Evolutionary conservation across 2,888 invertebrate species (phyloP), one percentile per base, ranked within the genome.

Genomic region (Machimus rusticus): DNA sequence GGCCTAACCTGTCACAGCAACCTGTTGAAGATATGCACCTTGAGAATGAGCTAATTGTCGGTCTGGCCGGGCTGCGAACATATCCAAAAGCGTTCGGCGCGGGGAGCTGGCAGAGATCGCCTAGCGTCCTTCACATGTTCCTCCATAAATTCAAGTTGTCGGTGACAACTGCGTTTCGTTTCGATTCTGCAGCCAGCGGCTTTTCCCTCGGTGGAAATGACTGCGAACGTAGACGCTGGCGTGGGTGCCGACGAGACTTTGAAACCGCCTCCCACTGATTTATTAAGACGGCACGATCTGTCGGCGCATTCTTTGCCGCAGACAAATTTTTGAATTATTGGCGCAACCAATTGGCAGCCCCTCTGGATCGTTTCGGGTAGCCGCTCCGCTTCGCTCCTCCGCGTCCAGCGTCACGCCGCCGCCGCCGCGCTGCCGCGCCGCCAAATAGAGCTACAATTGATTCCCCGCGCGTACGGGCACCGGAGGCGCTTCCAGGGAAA

Each of bases 271-370:
- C 86, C 86, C 51, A 86, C 86, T 86, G 86, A 86, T 86, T 86
- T 86, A 86, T 86, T 86, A 31, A 86, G 86, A 76, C 76, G 76
- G 76, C 74, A 74, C n/a, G 46, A 86, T 86, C 74, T 86, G 86
- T 86, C 77, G 86, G 86, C 77, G 51, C 37, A 76, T 86, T 86
- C 51, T 51, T 51, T 77, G 51, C 76, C 39, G 31, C 74, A 51
- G 76, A 86, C 86, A 86, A 86, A 86, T 86, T 86, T 86, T 86
- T 81, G 86, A 86, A 86, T 86, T 86, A 86, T 86, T 86, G 46
- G 39, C 43, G 66, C 28, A 14, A 19, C 51, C 51, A 81, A 55
- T 81, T 81, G 78, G 78, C 78, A 78, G 78, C 66, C 23, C 23
- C 28, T 12, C 23, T 19, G 66, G 77, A 77, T n/a, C 16, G 37